phyloP scores from a whole-genome alignment of 2,888 invertebrate genomes.

The Agrotis clavis region DNA sequence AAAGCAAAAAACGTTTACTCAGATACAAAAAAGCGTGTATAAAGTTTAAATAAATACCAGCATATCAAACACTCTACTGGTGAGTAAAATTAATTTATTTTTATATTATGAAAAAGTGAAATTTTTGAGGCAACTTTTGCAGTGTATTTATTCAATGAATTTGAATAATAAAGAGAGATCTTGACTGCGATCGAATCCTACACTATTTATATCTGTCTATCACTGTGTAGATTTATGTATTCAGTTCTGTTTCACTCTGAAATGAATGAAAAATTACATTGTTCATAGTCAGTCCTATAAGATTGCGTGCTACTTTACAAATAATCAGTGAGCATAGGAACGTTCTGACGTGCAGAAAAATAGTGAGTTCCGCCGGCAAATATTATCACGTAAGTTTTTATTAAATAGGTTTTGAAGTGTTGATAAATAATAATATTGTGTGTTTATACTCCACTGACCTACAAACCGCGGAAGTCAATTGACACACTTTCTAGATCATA shows the following conservation, averaged over 20 bases:
- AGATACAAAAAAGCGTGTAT: slow-evolving; percentile 31
- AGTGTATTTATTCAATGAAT: slow-evolving; percentile 69
- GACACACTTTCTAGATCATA: slow-evolving; percentile 66
- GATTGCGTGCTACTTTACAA: slow-evolving; percentile 55
- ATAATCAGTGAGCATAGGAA: slow-evolving; percentile 39
- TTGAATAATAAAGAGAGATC: slow-evolving; percentile 76
- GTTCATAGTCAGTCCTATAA: slow-evolving; percentile 35
- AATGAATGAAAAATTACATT: slow-evolving; percentile 53
- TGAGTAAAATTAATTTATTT: slow-evolving; percentile 58
- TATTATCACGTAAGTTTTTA: slow-evolving; percentile 59
- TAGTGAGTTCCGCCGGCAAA: slow-evolving; percentile 49
- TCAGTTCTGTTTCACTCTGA: slow-evolving; percentile 56
- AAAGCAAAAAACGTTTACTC: slow-evolving; percentile 63
- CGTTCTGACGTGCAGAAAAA: slow-evolving; percentile 52
- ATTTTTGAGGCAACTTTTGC: slow-evolving; percentile 53
- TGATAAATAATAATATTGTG: slow-evolving; percentile 52
- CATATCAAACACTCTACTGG: slow-evolving; percentile 56
- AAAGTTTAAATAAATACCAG: slow-evolving; percentile 42
- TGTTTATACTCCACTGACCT: slow-evolving; percentile 52
- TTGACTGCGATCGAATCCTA: slow-evolving; percentile 61
- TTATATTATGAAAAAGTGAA: slow-evolving; percentile 57
- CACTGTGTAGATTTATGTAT: slow-evolving; percentile 61
- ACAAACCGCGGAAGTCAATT: slow-evolving; percentile 54
- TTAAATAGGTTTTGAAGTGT: slow-evolving; percentile 35
- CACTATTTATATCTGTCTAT: slow-evolving; percentile 67